Conservation (phyloP, 2,113 vertebrate genomes). For the Strix aluco region DNA sequence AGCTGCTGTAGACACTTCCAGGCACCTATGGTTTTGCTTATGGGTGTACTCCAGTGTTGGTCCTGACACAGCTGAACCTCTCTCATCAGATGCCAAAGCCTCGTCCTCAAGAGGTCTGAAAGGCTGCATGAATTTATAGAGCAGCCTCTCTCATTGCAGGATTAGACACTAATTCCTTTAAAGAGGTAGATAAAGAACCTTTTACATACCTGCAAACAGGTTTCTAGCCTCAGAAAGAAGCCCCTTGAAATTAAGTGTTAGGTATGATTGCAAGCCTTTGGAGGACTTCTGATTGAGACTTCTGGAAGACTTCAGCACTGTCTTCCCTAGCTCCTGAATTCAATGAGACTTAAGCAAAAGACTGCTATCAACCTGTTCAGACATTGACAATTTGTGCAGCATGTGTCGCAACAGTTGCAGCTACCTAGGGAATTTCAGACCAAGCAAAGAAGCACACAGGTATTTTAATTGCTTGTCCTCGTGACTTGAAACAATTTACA, state of each 20-base stretch:
- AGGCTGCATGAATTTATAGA: neutral
- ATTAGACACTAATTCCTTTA: neutral
- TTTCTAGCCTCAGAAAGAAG: neutral
- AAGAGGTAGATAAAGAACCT: neutral
- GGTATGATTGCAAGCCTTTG: neutral
- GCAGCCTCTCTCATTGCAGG: neutral
- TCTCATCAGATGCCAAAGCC: neutral
- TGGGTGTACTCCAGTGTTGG: neutral
- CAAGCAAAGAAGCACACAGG: neutral
- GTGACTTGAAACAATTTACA: neutral
- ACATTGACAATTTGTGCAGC: neutral
- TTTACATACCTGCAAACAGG: neutral
- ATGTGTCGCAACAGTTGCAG: neutral
- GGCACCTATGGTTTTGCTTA: neutral
- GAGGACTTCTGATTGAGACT: neutral
- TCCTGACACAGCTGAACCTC: neutral
- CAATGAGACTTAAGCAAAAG: neutral
- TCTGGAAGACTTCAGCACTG: neutral
- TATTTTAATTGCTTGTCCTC: conserved; percentile 10
- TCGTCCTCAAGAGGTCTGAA: neutral
- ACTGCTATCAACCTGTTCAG: neutral
- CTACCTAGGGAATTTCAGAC: neutral
- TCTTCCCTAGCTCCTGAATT: neutral
- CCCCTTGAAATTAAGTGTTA: neutral
- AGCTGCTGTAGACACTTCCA: neutral